These are phyloP conservation scores for Noctua fimbriata DNA, from an alignment of 2,888 invertebrate genomes.

Conservation along the genomic window DNA sequence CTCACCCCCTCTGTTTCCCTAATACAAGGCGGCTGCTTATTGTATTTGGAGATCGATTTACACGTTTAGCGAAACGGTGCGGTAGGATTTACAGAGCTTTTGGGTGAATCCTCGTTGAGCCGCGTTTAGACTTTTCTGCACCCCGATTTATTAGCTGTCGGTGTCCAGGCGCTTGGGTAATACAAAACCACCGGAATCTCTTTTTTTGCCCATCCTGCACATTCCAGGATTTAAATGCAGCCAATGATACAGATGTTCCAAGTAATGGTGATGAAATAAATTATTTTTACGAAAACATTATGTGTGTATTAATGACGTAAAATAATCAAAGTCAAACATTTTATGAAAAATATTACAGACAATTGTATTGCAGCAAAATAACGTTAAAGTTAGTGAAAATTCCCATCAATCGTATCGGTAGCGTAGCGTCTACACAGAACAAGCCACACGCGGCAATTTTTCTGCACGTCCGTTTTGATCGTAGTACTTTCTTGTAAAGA, in stretches of 20 bases:
- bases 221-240: background rate
- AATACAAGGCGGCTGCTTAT: background rate
- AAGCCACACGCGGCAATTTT: conserved; percentile 28
- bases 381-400: conserved; percentile 24
- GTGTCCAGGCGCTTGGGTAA: too few relatives aligned
- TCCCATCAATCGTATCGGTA: conserved; percentile 33
- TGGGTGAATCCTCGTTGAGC: background rate
- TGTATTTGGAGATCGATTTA: background rate
- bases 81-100: background rate
- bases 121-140: background rate
- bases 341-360: conserved; percentile 4
- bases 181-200: background rate
- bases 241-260: background rate
- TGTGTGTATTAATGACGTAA: background rate
- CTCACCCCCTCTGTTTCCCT: background rate
- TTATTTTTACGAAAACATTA: background rate
- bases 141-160: too few relatives aligned
- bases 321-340: background rate
- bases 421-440: conserved; percentile 17
- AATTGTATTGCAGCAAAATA: conserved; percentile 41
- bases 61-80: background rate
- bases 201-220: background rate
- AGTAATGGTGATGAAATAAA: background rate
- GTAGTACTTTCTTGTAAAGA: conserved; percentile 15
- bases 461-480: conserved; percentile 6